phyloP scores from a whole-genome alignment of 2,888 invertebrate genomes.

The Argyra leucocephala region DNA sequence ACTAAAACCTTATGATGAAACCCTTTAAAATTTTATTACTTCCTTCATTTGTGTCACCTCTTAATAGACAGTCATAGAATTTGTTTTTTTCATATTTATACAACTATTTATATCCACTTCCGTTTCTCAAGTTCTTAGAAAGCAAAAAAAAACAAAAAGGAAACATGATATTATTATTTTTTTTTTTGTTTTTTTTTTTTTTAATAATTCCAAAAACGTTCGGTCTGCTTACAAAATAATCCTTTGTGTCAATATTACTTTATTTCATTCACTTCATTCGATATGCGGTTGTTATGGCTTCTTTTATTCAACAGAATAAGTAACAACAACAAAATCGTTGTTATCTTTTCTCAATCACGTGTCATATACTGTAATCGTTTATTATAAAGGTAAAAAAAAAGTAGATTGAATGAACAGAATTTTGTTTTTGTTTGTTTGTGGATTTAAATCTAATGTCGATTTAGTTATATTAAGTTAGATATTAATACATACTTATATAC shows the following conservation, averaged over 20 bases:
- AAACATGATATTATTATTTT: neutral
- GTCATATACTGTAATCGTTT: neutral
- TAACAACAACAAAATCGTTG: neutral
- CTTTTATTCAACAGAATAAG: neutral
- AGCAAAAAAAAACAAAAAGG: too few species aligned
- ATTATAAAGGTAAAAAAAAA: neutral
- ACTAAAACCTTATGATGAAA: neutral
- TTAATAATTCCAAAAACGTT: neutral
- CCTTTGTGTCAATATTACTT: constrained; percentile 1
- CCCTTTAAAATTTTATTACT: constrained; percentile 6
- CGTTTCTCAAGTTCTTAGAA: neutral
- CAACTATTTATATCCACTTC: neutral
- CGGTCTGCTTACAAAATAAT: constrained; percentile 1
- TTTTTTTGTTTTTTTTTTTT: neutral
- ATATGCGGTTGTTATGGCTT: neutral
- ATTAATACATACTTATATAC: too few species aligned
- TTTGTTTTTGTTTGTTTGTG: too few species aligned
- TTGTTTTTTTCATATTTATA: neutral
- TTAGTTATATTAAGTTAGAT: too few species aligned
- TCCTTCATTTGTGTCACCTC: neutral
- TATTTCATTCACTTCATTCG: neutral
- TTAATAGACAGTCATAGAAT: neutral
- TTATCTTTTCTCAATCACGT: constrained; percentile 2
- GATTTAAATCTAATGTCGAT: too few species aligned
- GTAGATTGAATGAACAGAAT: too few species aligned